phyloP scores from a whole-genome alignment of 2,888 invertebrate species.

The Melanargia galathea region DNA sequence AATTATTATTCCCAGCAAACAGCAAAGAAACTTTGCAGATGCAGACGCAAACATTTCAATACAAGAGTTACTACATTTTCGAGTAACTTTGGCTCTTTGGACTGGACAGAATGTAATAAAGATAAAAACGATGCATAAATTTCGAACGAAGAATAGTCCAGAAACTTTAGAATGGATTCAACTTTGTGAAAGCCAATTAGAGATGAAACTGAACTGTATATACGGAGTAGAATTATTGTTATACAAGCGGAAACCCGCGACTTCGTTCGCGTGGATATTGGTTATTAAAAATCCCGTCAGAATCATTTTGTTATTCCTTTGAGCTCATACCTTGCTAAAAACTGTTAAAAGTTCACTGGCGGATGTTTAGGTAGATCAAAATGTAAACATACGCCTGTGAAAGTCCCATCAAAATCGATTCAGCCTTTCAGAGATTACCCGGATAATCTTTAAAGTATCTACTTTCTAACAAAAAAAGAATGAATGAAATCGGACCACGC shows the following conservation, averaged over 20 bases:
- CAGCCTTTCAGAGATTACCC: no score
- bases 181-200: constrained; percentile 13
- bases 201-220: neutral
- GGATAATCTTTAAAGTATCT: no score
- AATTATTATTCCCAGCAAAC: constrained; percentile 17
- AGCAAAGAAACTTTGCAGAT: constrained; percentile 15
- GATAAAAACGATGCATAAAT: constrained; percentile 14
- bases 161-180: constrained; percentile 1
- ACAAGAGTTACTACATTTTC: constrained; percentile 16
- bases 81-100: neutral
- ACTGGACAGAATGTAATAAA: constrained; percentile 22
- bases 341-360: no score
- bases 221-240: neutral
- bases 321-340: no score
- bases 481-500: no score
- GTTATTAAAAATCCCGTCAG: neutral
- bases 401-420: no score
- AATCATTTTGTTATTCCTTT: no score
- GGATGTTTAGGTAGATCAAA: no score
- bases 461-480: no score
- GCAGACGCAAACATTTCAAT: constrained; percentile 17
- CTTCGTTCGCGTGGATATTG: no score
- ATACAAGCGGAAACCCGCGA: no score
- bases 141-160: neutral
- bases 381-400: no score